Evolutionary conservation across 53 echinoderm and acorn worm species (phyloP), one percentile per base, ranked within the genome.

Genomic region (Astropecten irregularis): DNA sequence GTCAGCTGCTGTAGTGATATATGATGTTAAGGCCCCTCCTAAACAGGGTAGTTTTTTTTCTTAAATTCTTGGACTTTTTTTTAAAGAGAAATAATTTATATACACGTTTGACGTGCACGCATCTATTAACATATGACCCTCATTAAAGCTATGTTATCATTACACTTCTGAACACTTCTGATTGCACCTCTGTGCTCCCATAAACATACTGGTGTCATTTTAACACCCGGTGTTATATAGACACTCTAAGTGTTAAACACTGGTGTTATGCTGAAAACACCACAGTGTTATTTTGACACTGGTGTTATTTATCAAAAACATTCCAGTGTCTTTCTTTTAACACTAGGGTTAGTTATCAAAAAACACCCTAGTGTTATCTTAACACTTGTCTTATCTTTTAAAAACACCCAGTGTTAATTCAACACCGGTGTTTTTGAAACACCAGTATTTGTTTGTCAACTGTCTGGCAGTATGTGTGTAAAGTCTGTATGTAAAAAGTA

Each of bases 21-120:
- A 6, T 42, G 42, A 26, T 56, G 55, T 56, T 54, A 60, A 79
- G 60, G 62, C 60, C 79, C 79, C 62, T 79, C 47, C 62, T 79
- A n/a, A 19, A 62, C 31, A 79, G 79, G 79, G 61, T n/a, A 42
- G 42, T 79, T 72, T 50, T 51, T 70, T 46, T 72, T 50, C 32
- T 70, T 46, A 44, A 79, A 62, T 56, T 79, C 62, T 47, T 60
- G 79, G 79, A 79, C 62, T 68, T 64, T n/a, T n/a, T n/a, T 23
- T 32, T 20, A 79, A 35, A 38, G 38, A 36, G 61, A 79, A 79
- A 79, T 79, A 79, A 79, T 79, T 79, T 79, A 79, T 39, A 79
- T 31, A 39, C 61, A 79, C 79, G 79, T 79, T 79, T 79, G 44
- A 79, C 79, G 79, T 61, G 61, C 30, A 47, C 15, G 30, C 47